Percentiles rank a stretch among this genome's conserved stretches.
Conservation (phyloP, 2,797 vertebrate species). For the Rhabdomys pumilio region DNA sequence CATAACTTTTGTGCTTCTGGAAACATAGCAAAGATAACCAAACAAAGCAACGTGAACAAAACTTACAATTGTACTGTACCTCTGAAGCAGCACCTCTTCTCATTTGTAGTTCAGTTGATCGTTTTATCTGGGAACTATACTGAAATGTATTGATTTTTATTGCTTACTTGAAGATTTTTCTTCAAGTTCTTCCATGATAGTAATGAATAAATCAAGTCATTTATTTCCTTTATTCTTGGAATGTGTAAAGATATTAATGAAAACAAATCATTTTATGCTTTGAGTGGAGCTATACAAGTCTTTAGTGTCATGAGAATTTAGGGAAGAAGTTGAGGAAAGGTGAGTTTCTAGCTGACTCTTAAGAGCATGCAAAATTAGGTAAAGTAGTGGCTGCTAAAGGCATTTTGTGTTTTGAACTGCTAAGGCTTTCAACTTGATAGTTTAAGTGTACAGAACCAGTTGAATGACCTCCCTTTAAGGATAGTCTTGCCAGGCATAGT, state of each 20-base stretch:
- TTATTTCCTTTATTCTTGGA: neutral
- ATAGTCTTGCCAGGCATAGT: neutral
- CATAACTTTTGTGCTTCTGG: neutral
- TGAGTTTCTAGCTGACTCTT: neutral
- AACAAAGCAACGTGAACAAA: neutral
- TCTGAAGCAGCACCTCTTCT: neutral
- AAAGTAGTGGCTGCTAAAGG: neutral
- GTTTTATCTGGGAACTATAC: neutral
- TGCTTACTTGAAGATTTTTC: constrained; percentile 46
- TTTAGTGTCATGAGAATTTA: neutral
- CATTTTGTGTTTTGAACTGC: neutral
- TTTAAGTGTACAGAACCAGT: neutral
- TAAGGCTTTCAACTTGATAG: neutral
- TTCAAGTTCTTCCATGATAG: neutral
- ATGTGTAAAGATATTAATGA: neutral
- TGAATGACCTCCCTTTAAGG: neutral
- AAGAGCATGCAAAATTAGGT: neutral
- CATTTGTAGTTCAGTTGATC: neutral
- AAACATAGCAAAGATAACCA: neutral
- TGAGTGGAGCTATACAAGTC: neutral
- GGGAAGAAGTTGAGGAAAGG: neutral
- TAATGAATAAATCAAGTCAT: neutral
- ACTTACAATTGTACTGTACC: neutral
- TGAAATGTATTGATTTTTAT: constrained; percentile 5
- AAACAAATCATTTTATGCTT: neutral